phyloP scores from a whole-genome alignment of 2,113 vertebrate species.

The Perognathus longimembris region DNA sequence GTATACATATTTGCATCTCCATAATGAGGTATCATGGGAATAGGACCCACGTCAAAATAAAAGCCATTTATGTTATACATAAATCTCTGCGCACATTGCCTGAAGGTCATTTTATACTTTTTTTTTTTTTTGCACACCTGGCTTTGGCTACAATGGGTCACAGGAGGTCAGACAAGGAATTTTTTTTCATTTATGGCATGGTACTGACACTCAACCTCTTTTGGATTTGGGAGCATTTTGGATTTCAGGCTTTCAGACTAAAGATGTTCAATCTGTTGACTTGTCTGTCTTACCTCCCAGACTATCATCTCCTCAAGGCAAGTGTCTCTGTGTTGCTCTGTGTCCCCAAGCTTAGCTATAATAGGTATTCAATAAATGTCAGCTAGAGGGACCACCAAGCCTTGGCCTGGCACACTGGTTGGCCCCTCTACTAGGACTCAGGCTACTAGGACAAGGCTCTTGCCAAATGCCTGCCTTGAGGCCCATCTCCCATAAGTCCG shows the following conservation, averaged over 20 bases:
- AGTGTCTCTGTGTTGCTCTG: neutral
- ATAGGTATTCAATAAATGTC: neutral
- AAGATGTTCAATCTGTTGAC: neutral
- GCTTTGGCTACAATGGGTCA: neutral
- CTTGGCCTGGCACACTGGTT: neutral
- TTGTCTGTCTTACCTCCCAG: neutral
- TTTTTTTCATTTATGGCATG: neutral
- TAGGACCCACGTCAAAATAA: neutral
- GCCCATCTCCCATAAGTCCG: neutral
- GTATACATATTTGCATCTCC: neutral
- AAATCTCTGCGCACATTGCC: neutral
- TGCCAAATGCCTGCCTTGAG: neutral
- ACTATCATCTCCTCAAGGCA: neutral
- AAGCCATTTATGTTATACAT: neutral
- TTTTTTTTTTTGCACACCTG: neutral
- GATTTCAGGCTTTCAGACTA: neutral
- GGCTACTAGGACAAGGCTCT: too few relatives aligned
- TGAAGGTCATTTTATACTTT: neutral
- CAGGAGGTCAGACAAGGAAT: neutral
- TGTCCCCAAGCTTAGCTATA: neutral
- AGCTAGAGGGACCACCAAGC: too few relatives aligned
- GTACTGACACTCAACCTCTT: neutral
- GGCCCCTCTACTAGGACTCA: neutral
- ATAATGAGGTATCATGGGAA: neutral
- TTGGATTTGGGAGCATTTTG: neutral